These are phyloP conservation scores for Phyllotis vaccarum DNA, from an alignment of 2,797 vertebrate species.

Conservation along the genomic window DNA sequence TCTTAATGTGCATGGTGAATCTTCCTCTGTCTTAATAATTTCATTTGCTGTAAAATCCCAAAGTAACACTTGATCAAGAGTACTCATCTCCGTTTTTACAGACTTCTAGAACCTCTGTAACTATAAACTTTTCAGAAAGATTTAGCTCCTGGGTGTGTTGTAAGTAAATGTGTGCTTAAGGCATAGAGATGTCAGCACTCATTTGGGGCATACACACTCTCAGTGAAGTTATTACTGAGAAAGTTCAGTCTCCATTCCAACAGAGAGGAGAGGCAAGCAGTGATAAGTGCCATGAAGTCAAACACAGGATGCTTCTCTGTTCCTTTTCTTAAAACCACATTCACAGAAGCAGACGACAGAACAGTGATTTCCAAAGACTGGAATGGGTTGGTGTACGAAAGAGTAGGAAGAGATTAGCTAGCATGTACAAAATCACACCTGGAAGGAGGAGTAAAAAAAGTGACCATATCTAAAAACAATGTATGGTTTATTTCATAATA, in stretches of 20 bases:
- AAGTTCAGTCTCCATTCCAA: background rate
- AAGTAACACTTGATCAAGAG: background rate
- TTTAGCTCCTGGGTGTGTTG: background rate
- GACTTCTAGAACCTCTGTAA: background rate
- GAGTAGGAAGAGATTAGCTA: background rate
- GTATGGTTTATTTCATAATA: background rate
- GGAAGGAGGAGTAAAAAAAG: background rate
- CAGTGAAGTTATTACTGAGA: background rate
- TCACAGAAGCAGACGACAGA: background rate
- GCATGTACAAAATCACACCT: too few species aligned
- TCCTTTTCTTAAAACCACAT: background rate
- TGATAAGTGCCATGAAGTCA: slow-evolving; percentile 19
- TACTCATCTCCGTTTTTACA: background rate
- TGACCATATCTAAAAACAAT: background rate
- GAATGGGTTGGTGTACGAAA: too few species aligned
- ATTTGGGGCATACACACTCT: background rate
- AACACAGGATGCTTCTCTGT: background rate
- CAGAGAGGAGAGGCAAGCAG: background rate
- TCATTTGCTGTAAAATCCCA: background rate
- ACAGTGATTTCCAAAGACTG: background rate
- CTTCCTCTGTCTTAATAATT: background rate
- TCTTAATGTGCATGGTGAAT: background rate
- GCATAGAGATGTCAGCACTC: background rate
- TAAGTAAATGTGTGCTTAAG: slow-evolving; percentile 12
- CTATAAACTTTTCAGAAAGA: slow-evolving; percentile 27